Evolutionary conservation across 2,888 invertebrate genomes (phyloP), one percentile per base, ranked within the genome.

Genomic region (Rhorus exstirpatorius): DNA sequence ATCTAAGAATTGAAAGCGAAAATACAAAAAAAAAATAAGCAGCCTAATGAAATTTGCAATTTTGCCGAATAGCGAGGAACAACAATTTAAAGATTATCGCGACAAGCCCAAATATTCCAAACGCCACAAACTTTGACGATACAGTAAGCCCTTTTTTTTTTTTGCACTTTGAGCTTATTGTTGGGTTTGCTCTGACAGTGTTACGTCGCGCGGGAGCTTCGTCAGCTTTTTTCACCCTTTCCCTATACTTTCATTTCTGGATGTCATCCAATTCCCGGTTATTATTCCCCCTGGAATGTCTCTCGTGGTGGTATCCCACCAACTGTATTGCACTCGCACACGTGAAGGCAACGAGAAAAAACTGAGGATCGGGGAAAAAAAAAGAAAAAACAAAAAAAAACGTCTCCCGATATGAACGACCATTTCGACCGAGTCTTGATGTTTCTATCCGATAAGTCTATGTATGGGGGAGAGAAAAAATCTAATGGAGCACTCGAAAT

Each of bases 191-290:
- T 19, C 17, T 26, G 1, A n/a, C 21, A 46, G 49, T 68, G 67
- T 74, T 67, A 68, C 44, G 76, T 60, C 19, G 58, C n/a, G n/a
- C n/a, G n/a, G n/a, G n/a, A n/a, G 67, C 76, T 49, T 76, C 76
- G 76, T 76, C 76, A 76, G 76, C 76, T 76, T 67, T 76, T 76
- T 76, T 35, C 44, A 31, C 49, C 14, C n/a, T 35, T 38, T 8
- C 60, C 1, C 26, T 31, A 14, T 49, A 76, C 67, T 76, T 58
- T 76, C 76, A 60, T 76, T 76, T 68, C 67, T 76, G 76, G 76
- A 76, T 76, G 76, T 76, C 67, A 68, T 76, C 76, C 76, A 76
- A 76, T 76, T 76, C 49, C 67, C 49, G 76, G 76, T 68, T 76
- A 76, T 76, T 76, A 76, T 76, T 76, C 76, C 58, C 76, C 35